Evolutionary conservation across 2,888 invertebrate species (phyloP).

Genomic region (Xanthorhoe designata): DNA sequence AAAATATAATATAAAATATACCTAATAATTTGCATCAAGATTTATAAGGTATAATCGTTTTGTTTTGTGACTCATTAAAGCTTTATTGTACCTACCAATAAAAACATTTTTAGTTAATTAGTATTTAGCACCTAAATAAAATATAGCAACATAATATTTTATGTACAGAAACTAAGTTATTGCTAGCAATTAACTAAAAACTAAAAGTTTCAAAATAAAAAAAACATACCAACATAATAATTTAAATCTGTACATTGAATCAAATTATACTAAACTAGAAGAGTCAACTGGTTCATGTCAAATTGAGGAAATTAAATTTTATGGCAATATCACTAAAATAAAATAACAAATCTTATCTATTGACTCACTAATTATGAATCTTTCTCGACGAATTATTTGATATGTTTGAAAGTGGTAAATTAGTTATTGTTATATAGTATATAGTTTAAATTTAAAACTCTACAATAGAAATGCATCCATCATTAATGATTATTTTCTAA

Average conservation of each 20-base stretch:
- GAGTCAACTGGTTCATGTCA: constrained; percentile 67
- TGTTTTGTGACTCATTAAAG: constrained; percentile 74
- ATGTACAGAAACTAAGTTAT: constrained; percentile 76
- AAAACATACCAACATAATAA: constrained; percentile 78
- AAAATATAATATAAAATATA: constrained; percentile 49
- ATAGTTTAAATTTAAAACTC: constrained; percentile 25
- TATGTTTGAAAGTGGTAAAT: constrained; percentile 42
- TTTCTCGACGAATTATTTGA: constrained; percentile 36
- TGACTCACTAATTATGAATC: constrained; percentile 34
- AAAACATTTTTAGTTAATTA: constrained; percentile 45
- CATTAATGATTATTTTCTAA: constrained; percentile 24
- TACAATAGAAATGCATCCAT: constrained; percentile 43
- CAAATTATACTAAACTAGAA: constrained; percentile 57
- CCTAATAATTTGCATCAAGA: constrained; percentile 10
- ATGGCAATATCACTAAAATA: constrained; percentile 71
- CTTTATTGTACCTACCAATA: constrained; percentile 55
- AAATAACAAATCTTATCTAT: constrained; percentile 39
- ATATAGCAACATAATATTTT: constrained; percentile 74
- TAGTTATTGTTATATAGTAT: constrained; percentile 16
- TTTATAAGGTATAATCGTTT: constrained; percentile 33
- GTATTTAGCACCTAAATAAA: constrained; percentile 80
- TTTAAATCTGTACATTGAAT: constrained; percentile 78
- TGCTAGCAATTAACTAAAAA: constrained; percentile 76
- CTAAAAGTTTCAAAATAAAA: constrained; percentile 70
- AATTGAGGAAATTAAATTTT: constrained; percentile 54